Conservation (phyloP, 2,888 invertebrate genomes). For the Penaeus monodon region DNA sequence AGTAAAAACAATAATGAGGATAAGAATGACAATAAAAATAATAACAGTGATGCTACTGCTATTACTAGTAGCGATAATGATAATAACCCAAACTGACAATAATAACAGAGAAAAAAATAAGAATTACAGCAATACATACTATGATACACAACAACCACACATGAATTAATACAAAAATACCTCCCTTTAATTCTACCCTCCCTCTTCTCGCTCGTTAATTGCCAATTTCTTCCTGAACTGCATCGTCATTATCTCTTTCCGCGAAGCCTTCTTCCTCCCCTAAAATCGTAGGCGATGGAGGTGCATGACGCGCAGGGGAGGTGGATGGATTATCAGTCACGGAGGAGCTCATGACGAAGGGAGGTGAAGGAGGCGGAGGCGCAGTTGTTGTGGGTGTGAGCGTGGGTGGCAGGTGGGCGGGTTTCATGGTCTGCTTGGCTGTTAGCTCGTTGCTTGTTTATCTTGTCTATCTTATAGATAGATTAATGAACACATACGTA, state of each 20-base stretch:
- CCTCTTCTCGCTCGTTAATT: neutral
- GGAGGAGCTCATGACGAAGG: too few species aligned
- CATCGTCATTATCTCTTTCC: neutral
- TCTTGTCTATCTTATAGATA: neutral
- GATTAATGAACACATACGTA: neutral
- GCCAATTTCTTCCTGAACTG: neutral
- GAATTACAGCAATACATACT: too few species aligned
- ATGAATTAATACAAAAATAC: neutral
- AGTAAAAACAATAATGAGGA: neutral
- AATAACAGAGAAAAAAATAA: neutral
- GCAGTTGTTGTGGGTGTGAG: too few species aligned
- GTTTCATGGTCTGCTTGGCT: too few species aligned
- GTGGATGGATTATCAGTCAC: too few species aligned
- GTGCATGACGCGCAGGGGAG: too few species aligned
- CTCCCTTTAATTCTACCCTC: too few species aligned
- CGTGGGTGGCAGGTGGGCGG: too few species aligned
- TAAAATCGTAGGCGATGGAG: neutral
- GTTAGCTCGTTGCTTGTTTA: too few species aligned
- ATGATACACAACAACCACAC: neutral
- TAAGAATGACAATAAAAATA: neutral
- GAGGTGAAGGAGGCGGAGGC: too few species aligned
- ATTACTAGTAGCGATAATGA: neutral
- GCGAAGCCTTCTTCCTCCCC: neutral
- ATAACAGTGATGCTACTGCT: too few species aligned
- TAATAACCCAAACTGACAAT: neutral